Evolutionary conservation across 2,888 invertebrate genomes (phyloP), one percentile per base, ranked within the genome.

Genomic region (Oscheius sp.): DNA sequence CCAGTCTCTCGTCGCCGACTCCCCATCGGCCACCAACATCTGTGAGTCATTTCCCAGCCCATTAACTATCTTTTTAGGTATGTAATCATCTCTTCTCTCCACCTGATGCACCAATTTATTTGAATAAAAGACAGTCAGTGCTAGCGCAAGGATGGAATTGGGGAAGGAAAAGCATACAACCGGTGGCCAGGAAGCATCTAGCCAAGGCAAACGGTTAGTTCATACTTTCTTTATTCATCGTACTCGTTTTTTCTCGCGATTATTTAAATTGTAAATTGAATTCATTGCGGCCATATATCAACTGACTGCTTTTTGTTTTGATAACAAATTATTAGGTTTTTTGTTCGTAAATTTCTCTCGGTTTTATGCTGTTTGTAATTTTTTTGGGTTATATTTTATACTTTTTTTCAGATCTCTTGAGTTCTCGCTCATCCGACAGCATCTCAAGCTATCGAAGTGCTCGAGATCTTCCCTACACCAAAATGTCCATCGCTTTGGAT

Each of bases 21-120:
- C 73, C 73, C 24, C 77, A 74, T 68, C 71, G 73, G 8, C 71
- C 74, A 26, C 74, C 70, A 36, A 74, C 76, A 44, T 74, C 76
- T 57, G 76, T 68, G 28, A 22, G 56, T 36, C 36, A 17, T 54
- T 20, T 24, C 36, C 36, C 14, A 14, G 36, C 36, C 36, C 36
- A 26, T 54, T 17, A 54, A 2, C 54, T 9, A 26, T 30, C 36
- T 26, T 64, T 64, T 20, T 49, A 67, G 67, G 77, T 81, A 22
- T 81, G 81, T 68, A 81, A 81, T 66, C 81, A 81, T 68, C 72
- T 81, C 32, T 81, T 81, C 68, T 77, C 80, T 30, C 75, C 81
- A 6, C 73, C 75, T 33, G 78, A 78, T 68, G 77, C 72, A 32
- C 77, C 77, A 24, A 68, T 73, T 36, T 75, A 75, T 56, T 67